Evolutionary conservation across 2,113 vertebrate genomes (phyloP).

Genomic region (Acrocephalus kingi): DNA sequence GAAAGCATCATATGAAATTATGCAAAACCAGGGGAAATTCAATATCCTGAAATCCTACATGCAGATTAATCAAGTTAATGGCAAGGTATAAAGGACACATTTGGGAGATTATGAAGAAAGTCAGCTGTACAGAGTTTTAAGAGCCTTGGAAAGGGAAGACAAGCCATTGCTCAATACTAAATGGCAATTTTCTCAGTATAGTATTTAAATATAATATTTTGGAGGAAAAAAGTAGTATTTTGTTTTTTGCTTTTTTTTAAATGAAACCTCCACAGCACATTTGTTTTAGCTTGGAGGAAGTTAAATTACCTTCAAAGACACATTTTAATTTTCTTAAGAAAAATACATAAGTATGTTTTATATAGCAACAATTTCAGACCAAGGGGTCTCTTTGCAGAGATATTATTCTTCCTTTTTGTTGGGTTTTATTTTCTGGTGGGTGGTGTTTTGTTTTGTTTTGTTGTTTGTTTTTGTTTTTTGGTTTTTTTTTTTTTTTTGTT

Average conservation of each 20-base stretch:
- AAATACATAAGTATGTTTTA: background rate
- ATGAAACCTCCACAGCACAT: background rate
- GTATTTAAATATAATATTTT: background rate
- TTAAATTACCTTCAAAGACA: background rate
- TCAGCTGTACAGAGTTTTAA: background rate
- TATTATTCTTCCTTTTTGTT: background rate
- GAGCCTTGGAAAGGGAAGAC: background rate
- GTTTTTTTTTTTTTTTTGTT: background rate
- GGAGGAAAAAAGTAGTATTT: background rate
- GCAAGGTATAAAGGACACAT: constrained; percentile 8
- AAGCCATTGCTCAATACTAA: background rate
- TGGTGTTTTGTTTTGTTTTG: too few species aligned
- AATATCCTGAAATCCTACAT: constrained; percentile 7
- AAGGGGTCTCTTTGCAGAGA: background rate
- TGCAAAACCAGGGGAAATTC: constrained; percentile 47
- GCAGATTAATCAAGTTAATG: constrained; percentile 42
- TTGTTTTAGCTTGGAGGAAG: background rate
- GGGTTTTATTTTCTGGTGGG: background rate
- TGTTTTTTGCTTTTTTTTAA: background rate
- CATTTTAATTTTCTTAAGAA: background rate
- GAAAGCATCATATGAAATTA: constrained; percentile 33
- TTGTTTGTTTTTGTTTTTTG: too few species aligned
- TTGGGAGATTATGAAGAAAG: constrained; percentile 18
- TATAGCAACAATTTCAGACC: background rate
- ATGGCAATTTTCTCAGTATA: background rate